Base-by-base conservation (phyloP, 2,888 invertebrate species). In the Chymomyza procnemis region DNA sequence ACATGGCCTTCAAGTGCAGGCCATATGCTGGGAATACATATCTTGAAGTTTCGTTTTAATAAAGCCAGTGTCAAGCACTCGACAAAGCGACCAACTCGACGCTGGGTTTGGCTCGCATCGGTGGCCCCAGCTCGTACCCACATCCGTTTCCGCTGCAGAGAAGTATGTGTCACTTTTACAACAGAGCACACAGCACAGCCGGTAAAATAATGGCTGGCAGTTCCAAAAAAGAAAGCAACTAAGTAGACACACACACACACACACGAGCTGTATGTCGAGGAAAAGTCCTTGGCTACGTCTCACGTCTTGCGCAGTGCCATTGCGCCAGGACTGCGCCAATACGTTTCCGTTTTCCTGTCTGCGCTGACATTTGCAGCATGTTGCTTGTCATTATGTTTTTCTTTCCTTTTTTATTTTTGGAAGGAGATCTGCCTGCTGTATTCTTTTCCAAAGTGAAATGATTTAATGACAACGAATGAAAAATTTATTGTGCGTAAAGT, bases 401-500 rank as follows among this genome's bases (percentile, higher is more conserved):
- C 64, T 34, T 57, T 18, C 71, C 62, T 56, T 67, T 79, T 59
- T 30, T 76, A 61, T 71, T 58, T 61, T 57, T 19, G 75, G 61
- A n/a, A n/a, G n/a, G n/a, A n/a, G 69, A 62, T 61, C 18, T 14
- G 19, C 55, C 54, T 66, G 46, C 14, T 47, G 65, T 71, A 67
- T 56, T 22, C 50, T 48, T 22, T 55, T 54, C 64, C 14, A 21
- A 26, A 22, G 21, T 63, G 64, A 78, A 85, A 85, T 89, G 88
- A 89, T 88, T 89, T 89, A 89, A 90, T 85, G 90, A 83, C 81
- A 80, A 71, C 76, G 74, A 79, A 81, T 79, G 76, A 85, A 88
- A 88, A 89, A 89, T 89, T 90, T 90, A 89, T 89, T 85, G 87
- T 87, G 86, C 89, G 88, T 89, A 77, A 89, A 89, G 74, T 79